Evolutionary conservation across 2,113 vertebrate species (phyloP), one percentile per base, ranked within the genome.

Genomic region (Neogobius melanostomus): DNA sequence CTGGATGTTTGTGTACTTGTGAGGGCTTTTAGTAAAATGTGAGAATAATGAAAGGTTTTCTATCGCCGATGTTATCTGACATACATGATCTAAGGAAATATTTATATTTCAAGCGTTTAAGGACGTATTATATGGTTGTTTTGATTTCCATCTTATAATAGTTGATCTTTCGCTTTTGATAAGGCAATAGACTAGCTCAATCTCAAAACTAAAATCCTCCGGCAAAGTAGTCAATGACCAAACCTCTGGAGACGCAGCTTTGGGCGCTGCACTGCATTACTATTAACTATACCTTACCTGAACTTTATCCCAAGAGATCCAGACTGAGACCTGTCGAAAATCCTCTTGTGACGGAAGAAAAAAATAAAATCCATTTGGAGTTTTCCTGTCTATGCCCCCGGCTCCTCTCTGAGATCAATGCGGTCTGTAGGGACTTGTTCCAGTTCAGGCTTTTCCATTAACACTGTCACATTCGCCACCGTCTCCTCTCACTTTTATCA

Each of bases 361-460:
- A 53, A 53, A 36, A 2, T 12, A 6, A 53, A 53, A 8, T 7
- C 51, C 8, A 5, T 57, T 57, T 57, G 11, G 21, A 21, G 17
- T 6, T 57, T 11, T 36, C 21, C 21, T 57, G 7, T 47, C 7
- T 47, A 10, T 57, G 17, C 54, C 28, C 11, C 54, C 21, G 54
- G 28, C 56, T 42, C 11, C 46, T 47, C 46, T 11, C 10, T 11
- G 10, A 11, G 10, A 11, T 47, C 46, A 47, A 11, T 7, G 7
- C 28, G 21, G 56, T 80, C 81, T 57, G 10, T 64, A 15, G 79
- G 67, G 82, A 77, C 75, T 77, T 56, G 82, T 77, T 84, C 81
- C 75, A 82, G 64, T 82, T 85, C 71, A 82, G 73, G 52, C 60
- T 76, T 79, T 85, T 72, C 60, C 72, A 70, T 81, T 64, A 82